phyloP scores from a whole-genome alignment of 2,888 invertebrate species.

The Molanna angustata region DNA sequence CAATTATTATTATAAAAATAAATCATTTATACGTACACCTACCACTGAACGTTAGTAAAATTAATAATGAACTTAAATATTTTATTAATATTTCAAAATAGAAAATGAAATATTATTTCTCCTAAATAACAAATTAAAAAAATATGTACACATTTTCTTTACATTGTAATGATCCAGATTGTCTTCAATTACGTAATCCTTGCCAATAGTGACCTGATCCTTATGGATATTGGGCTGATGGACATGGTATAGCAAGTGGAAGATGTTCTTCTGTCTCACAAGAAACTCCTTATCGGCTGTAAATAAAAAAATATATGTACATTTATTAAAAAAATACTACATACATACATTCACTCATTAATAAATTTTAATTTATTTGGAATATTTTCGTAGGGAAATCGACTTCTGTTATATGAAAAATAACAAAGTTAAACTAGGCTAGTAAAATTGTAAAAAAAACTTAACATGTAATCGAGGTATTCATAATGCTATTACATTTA shows the following conservation, averaged over 20 bases:
- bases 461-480: background rate
- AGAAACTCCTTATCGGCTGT: conserved; percentile 55
- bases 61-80: background rate
- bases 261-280: conserved; percentile 51
- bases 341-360: no score
- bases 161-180: conserved; percentile 53
- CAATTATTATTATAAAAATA: conserved; percentile 3
- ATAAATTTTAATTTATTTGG: no score
- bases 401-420: no score
- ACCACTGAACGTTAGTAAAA: background rate
- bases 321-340: no score
- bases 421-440: no score
- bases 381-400: no score
- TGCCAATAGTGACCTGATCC: conserved; percentile 50
- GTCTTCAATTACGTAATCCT: conserved; percentile 51
- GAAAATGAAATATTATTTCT: background rate
- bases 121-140: background rate
- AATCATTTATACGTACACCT: background rate
- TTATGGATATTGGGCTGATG: conserved; percentile 59
- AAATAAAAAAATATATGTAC: conserved; percentile 32
- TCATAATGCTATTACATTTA: background rate
- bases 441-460: background rate
- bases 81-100: background rate
- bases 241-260: conserved; percentile 54
- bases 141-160: conserved; percentile 31